Base-by-base conservation (phyloP, 1,140 invertebrate species). In the Bombus terrestris region DNA sequence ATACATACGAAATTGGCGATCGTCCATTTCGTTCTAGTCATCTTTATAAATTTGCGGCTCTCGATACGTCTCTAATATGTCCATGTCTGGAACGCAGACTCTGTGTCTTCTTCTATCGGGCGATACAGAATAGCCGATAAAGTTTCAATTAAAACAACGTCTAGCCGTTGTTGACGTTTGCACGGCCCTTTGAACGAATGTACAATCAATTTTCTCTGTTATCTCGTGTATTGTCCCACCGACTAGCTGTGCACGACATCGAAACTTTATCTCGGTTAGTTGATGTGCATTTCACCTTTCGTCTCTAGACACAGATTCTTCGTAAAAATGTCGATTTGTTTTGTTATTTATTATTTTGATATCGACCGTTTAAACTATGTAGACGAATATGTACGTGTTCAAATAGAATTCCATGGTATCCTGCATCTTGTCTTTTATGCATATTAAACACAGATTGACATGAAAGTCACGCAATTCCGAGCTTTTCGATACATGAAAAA, bases 21-120 rank as follows among this genome's bases (percentile, higher is more conserved):
- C n/a, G 73, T 77, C 78, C 77, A 85, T 82, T 85, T 81, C 79
- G 35, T 86, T 86, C 68, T 82, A 74, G 72, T 81, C 28, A n/a
- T 25, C 22, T n/a, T 39, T 62, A 15, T 75, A 86, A 86, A 59
- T 53, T 10, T 32, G 22, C 9, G 71, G 18, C 39, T 22, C 25
- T 18, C 37, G 32, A 66, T 41, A 41, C 22, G 37, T 69, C 18
- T 74, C 71, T 53, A 43, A 81, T 75, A 82, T 47, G 47, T n/a
- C 69, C 35, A 78, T 79, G 35, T 32, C 15, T 22, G 64, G 47
- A 47, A 71, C 74, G 22, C 35, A 39, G 47, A 53, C 35, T 76
- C 22, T 75, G 57, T 41, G 32, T 81, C 18, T 73, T 66, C 64
- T 71, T 76, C 75, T 73, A 59, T 28, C 22, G 12, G 22, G 9